A percentile compares a stretch with the other conserved stretches of the same genome.
Evolutionary conservation across 1,140 invertebrate genomes (phyloP).

Genomic region (Palaemon carinicauda): DNA sequence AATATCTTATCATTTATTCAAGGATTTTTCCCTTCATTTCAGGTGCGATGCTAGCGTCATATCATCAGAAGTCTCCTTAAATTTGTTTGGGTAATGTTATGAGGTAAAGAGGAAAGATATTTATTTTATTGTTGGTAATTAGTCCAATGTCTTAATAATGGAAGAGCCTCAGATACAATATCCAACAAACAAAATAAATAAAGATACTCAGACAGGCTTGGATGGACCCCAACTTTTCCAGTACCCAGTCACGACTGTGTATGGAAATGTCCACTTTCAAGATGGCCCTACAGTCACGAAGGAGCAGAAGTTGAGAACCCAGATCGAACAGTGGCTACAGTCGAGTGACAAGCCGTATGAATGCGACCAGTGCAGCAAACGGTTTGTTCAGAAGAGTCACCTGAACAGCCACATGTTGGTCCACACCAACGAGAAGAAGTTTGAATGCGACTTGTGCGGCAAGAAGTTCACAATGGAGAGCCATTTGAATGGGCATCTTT

Average conservation of each 20-base stretch:
- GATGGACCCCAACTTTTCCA: conserved; percentile 7
- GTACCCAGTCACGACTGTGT: neutral
- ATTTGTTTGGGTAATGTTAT: too few species aligned
- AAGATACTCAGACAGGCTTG: conserved; percentile 24
- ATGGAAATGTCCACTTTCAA: conserved; percentile 14
- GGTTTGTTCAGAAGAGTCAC: conserved; percentile 91
- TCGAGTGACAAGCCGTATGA: conserved; percentile 82
- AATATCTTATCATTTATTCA: too few species aligned
- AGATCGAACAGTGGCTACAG: conserved; percentile 21
- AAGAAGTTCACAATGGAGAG: conserved; percentile 96
- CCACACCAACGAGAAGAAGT: conserved; percentile 89
- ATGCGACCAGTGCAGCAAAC: conserved; percentile 88
- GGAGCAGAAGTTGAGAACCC: conserved; percentile 6
- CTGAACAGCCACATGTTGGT: conserved; percentile 84
- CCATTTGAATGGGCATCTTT: conserved; percentile 95
- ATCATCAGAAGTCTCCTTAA: too few species aligned
- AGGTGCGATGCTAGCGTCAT: too few species aligned
- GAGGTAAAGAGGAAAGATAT: too few species aligned
- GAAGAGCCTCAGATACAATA: conserved; percentile 11
- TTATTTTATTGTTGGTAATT: neutral
- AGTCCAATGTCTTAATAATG: neutral
- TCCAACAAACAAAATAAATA: conserved; percentile 18
- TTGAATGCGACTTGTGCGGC: conserved; percentile 84
- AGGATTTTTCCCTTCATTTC: too few species aligned
- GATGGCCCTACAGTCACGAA: neutral